phyloP scores from a whole-genome alignment of 2,797 vertebrate species.

The Gobionotothen gibberifrons region DNA sequence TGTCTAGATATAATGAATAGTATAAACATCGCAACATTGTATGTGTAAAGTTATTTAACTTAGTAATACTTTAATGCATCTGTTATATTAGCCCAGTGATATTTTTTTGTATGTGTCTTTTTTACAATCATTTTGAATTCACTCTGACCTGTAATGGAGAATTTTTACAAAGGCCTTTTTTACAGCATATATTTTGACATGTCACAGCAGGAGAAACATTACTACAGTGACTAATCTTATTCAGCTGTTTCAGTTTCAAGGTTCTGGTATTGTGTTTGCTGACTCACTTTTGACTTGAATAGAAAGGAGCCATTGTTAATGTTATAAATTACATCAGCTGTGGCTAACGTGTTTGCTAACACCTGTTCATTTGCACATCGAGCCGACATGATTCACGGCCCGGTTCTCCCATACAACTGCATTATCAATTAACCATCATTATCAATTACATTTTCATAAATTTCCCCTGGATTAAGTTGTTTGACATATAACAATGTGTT shows the following conservation, averaged over 20 bases:
- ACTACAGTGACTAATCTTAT: background rate
- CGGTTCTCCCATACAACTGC: too few relatives aligned
- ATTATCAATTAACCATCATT: too few relatives aligned
- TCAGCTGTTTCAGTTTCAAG: background rate
- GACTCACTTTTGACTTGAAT: background rate
- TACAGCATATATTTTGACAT: background rate
- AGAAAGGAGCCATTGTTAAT: background rate
- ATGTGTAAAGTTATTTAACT: background rate
- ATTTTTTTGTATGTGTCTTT: background rate
- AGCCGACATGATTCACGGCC: too few relatives aligned
- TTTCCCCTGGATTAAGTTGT: too few relatives aligned
- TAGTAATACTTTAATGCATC: background rate
- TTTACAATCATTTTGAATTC: background rate
- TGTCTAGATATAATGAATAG: background rate
- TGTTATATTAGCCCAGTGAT: background rate
- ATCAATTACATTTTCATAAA: too few relatives aligned
- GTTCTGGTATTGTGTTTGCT: background rate
- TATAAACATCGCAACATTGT: background rate
- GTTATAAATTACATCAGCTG: background rate
- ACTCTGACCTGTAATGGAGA: background rate
- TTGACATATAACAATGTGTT: too few relatives aligned
- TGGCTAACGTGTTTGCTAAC: background rate
- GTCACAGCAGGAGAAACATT: conserved; percentile 2
- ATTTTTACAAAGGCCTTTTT: background rate
- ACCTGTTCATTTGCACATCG: background rate